These are phyloP conservation scores for Osmerus eperlanus DNA, from an alignment of 2,113 vertebrate species.

Conservation along the genomic window DNA sequence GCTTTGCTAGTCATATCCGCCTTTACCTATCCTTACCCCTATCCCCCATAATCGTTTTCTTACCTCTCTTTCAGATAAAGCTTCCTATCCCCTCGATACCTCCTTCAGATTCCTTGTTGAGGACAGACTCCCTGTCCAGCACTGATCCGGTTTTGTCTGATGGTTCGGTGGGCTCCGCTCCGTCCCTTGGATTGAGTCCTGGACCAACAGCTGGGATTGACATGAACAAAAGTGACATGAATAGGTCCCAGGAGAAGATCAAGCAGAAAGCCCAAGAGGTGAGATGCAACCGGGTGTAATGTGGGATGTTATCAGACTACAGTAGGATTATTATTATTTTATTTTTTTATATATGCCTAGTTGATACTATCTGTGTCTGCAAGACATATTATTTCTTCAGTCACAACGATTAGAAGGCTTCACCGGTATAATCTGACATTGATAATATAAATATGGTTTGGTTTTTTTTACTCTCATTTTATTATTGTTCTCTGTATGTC, in stretches of 20 bases:
- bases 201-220: constrained; percentile 66
- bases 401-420: background rate
- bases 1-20: too few species aligned
- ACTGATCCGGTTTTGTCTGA: constrained; percentile 70
- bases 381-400: background rate
- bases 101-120: constrained; percentile 63
- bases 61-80: constrained; percentile 57
- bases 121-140: constrained; percentile 69
- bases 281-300: constrained; percentile 17
- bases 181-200: constrained; percentile 71
- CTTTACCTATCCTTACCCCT: too few species aligned
- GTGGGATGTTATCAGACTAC: background rate
- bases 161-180: constrained; percentile 67
- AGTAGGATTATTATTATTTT: too few species aligned
- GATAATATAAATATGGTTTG: too few species aligned
- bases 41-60: too few species aligned
- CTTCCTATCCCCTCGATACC: constrained; percentile 57
- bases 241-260: constrained; percentile 76
- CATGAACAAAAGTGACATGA: constrained; percentile 71
- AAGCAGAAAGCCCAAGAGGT: constrained; percentile 81
- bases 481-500: too few species aligned
- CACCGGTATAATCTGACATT: too few species aligned
- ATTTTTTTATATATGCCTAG: background rate
- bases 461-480: too few species aligned
- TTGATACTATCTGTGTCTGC: too few species aligned